phyloP scores from a whole-genome alignment of 2,888 invertebrate species.

The Flexamia atlantica region DNA sequence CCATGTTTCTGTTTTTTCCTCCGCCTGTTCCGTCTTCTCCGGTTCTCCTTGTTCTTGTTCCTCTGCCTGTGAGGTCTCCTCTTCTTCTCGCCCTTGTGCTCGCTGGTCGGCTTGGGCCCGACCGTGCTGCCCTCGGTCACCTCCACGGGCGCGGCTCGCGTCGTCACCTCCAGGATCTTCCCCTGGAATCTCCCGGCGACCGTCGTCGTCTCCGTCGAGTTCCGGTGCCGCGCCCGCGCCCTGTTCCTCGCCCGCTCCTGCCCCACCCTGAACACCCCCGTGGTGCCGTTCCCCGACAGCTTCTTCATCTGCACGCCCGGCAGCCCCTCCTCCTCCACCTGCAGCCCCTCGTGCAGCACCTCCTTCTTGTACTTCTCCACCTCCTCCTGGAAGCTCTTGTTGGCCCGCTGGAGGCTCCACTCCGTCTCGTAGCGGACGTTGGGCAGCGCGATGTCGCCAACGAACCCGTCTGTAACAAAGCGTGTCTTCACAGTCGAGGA shows the following conservation, averaged over 20 bases:
- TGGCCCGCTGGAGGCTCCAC: slow-evolving; percentile 78
- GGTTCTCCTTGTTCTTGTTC: slow-evolving; percentile 50
- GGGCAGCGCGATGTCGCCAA: slow-evolving; percentile 91
- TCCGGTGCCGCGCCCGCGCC: slow-evolving; percentile 14
- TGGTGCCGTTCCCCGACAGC: slow-evolving; percentile 46
- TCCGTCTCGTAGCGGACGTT: slow-evolving; percentile 77
- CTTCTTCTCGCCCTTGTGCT: slow-evolving; percentile 62
- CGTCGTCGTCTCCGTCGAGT: slow-evolving; percentile 34
- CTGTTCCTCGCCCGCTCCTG: slow-evolving; percentile 60
- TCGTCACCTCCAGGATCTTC: neutral
- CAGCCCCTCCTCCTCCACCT: slow-evolving; percentile 91
- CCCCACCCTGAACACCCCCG: slow-evolving; percentile 47
- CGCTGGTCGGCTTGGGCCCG: slow-evolving; percentile 46
- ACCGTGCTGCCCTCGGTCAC: neutral
- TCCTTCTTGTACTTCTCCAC: slow-evolving; percentile 90
- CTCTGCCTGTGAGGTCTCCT: slow-evolving; percentile 62
- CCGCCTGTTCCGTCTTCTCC: slow-evolving; percentile 49
- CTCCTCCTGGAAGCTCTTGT: slow-evolving; percentile 83
- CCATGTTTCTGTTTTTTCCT: slow-evolving; percentile 53
- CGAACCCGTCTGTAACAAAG: slow-evolving; percentile 85
- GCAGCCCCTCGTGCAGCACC: slow-evolving; percentile 87
- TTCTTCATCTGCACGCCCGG: slow-evolving; percentile 76
- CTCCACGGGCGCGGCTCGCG: slow-evolving; percentile 4
- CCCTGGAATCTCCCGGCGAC: neutral
- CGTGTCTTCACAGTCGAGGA: too few species aligned